phyloP scores from a whole-genome alignment of 2,113 vertebrate genomes.

The Speoplatyrhinus poulsoni region DNA sequence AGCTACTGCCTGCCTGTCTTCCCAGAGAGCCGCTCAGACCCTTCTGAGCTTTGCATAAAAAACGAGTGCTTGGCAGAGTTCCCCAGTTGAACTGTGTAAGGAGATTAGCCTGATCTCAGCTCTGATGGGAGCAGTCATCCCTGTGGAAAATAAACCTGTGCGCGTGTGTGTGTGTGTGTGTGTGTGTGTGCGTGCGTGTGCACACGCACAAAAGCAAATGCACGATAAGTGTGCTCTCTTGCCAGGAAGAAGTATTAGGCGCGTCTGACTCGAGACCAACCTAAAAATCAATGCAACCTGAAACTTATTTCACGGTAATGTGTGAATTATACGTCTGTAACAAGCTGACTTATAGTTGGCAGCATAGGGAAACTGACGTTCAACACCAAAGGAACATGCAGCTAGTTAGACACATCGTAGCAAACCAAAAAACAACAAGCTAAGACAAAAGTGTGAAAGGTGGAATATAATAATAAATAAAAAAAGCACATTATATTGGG shows the following conservation, averaged over 20 bases:
- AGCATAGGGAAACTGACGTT: background rate
- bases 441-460: conserved; percentile 28
- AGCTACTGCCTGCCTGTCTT: conserved; percentile 19
- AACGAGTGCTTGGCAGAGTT: conserved; percentile 34
- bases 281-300: background rate
- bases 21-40: conserved; percentile 23
- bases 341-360: too few relatives aligned
- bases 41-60: conserved; percentile 14
- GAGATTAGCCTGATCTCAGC: conserved; percentile 51
- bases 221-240: background rate
- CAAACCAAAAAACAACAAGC: conserved; percentile 38
- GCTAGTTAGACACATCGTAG: conserved; percentile 21
- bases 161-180: too few relatives aligned
- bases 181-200: too few relatives aligned
- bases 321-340: too few relatives aligned
- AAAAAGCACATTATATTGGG: conserved; percentile 7
- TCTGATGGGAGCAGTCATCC: conserved; percentile 31
- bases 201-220: conserved; percentile 27
- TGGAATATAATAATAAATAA: conserved; percentile 13
- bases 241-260: too few relatives aligned
- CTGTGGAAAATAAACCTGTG: background rate
- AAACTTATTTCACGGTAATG: background rate
- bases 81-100: conserved; percentile 42
- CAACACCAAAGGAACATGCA: conserved; percentile 15
- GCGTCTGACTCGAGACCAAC: background rate